Conservation (phyloP, 2,888 invertebrate genomes). For the Noctua janthe region DNA sequence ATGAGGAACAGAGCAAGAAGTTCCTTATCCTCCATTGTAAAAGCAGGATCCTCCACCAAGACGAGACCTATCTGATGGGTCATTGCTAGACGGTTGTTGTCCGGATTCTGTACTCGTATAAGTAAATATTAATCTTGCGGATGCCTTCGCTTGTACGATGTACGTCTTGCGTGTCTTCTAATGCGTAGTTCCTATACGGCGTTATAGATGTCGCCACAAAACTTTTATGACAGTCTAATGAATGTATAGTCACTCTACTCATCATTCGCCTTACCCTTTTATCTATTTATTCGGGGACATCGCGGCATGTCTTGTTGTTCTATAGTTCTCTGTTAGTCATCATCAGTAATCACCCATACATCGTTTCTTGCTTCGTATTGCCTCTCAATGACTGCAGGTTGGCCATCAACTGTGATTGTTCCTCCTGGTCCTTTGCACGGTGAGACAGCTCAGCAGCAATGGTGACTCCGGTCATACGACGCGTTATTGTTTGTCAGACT, state of each 20-base stretch:
- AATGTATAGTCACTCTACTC: neutral
- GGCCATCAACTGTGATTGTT: neutral
- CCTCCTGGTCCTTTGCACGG: no score
- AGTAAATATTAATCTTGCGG: neutral
- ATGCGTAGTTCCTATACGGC: neutral
- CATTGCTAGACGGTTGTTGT: neutral
- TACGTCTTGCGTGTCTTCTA: neutral
- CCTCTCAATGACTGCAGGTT: neutral
- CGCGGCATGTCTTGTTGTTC: no score
- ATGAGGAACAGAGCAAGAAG: neutral
- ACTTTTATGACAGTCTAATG: neutral
- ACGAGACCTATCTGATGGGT: neutral
- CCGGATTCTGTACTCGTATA: no score
- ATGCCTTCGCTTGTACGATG: neutral
- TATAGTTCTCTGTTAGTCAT: neutral
- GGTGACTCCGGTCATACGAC: no score
- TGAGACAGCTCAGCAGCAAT: no score
- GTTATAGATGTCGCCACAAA: neutral
- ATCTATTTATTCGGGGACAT: neutral
- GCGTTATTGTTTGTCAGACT: no score
- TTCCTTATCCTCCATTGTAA: neutral
- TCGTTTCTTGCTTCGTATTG: neutral
- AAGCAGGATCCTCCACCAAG: neutral
- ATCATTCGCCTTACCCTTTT: neutral
- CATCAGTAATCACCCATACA: neutral